A percentile compares a stretch with the other conserved stretches of the same genome.
phyloP scores from a whole-genome alignment of 2,113 vertebrate species.

The Ammodramus savannarum region DNA sequence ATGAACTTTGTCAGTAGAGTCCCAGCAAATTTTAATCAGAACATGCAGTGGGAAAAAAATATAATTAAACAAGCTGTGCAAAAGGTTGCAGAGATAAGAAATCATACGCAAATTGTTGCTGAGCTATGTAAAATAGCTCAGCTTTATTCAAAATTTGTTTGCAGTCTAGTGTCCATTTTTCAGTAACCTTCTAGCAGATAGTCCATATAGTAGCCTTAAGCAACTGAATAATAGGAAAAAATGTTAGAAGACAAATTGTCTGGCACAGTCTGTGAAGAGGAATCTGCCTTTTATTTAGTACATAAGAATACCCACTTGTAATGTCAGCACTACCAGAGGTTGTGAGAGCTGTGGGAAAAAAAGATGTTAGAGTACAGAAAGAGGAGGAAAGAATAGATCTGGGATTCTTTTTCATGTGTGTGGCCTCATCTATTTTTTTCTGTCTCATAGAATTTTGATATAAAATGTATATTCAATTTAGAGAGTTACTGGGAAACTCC shows the following conservation, averaged over 20 bases:
- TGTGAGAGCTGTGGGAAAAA: neutral
- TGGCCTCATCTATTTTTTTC: neutral
- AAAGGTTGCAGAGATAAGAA: conserved; percentile 7
- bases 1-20: neutral
- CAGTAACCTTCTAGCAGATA: neutral
- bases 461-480: neutral
- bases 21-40: neutral
- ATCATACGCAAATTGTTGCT: neutral
- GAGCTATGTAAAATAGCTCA: neutral
- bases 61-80: neutral
- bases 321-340: neutral
- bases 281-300: neutral
- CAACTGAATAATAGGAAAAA: neutral
- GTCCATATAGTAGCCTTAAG: neutral
- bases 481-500: neutral
- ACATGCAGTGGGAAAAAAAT: neutral
- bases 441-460: neutral
- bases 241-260: neutral
- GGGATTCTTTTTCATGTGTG: neutral
- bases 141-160: neutral
- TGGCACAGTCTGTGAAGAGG: neutral
- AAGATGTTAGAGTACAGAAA: neutral
- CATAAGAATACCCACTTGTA: neutral
- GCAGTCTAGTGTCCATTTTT: neutral
- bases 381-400: neutral